Conservation (phyloP, 1,140 invertebrate species). For the Drosophila watanabei region DNA sequence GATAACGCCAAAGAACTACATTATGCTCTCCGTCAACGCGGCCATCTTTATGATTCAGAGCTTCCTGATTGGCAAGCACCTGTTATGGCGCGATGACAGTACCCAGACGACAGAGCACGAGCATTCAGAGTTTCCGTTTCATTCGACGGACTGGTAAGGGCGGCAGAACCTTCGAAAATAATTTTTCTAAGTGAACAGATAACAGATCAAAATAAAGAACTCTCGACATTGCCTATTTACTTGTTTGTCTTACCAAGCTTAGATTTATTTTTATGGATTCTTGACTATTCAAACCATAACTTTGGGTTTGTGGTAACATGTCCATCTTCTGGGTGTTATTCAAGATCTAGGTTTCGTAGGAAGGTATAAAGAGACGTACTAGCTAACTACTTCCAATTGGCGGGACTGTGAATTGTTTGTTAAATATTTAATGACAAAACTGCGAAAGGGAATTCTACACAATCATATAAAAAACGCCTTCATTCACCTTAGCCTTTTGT, state of each 20-base stretch:
- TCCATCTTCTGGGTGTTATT: too few relatives aligned
- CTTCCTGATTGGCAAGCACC: conserved; percentile 40
- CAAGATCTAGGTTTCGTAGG: too few relatives aligned
- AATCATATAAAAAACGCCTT: too few relatives aligned
- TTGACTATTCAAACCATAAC: neutral
- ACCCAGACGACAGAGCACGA: neutral
- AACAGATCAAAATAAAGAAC: neutral
- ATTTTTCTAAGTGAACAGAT: neutral
- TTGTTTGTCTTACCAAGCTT: neutral
- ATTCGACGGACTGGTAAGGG: conserved; percentile 26
- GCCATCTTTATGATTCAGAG: conserved; percentile 43
- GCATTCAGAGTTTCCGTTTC: neutral
- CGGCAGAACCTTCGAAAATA: too few relatives aligned
- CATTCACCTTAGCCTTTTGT: neutral
- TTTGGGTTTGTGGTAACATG: too few relatives aligned
- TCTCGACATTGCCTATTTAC: too few relatives aligned
- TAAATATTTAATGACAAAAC: too few relatives aligned
- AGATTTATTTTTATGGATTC: neutral
- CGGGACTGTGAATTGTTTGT: too few relatives aligned
- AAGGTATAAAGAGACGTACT: too few relatives aligned
- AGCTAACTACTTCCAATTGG: too few relatives aligned
- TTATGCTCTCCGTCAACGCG: conserved; percentile 48
- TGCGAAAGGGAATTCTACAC: too few relatives aligned
- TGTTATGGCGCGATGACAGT: conserved; percentile 42
- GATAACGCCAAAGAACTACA: conserved; percentile 67